Percentiles rank a stretch among this genome's conserved stretches.
These are phyloP conservation scores for Caracal caracal DNA, from an alignment of 2,113 vertebrate genomes.

Conservation along the genomic window DNA sequence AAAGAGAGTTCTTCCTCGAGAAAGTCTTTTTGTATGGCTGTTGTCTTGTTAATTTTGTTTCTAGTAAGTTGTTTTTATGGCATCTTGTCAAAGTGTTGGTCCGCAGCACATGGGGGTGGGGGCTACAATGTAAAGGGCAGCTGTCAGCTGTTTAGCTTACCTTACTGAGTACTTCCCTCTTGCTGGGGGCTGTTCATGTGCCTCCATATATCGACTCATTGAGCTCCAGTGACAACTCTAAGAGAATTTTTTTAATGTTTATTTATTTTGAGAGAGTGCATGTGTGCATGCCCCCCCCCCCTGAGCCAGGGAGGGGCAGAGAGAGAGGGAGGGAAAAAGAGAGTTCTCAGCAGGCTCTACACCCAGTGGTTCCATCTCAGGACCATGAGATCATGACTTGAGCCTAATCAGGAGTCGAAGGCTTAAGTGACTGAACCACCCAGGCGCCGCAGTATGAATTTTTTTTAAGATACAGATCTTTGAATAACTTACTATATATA, in stretches of 20 bases:
- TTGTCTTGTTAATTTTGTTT: not conserved
- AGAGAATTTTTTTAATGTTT: too few relatives aligned
- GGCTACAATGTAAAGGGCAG: not conserved
- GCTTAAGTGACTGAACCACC: not conserved
- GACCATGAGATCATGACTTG: not conserved
- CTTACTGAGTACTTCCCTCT: rapidly evolving
- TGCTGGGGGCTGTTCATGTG: too few relatives aligned
- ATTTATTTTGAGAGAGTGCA: too few relatives aligned
- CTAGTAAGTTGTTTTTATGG: not conserved
- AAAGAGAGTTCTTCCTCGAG: not conserved
- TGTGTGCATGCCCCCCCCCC: too few relatives aligned
- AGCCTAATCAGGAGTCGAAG: not conserved
- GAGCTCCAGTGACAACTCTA: not conserved
- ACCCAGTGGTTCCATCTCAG: not conserved
- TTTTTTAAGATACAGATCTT: not conserved
- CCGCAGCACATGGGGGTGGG: not conserved
- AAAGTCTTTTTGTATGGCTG: not conserved
- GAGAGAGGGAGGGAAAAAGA: too few relatives aligned
- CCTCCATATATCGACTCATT: not conserved
- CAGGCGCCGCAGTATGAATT: not conserved
- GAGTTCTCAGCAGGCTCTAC: too few relatives aligned
- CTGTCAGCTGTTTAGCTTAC: too few relatives aligned
- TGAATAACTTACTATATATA: not conserved
- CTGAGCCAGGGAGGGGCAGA: too few relatives aligned
- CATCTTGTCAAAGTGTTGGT: not conserved